phyloP scores from a whole-genome alignment of 2,113 vertebrate genomes.

The Merops nubicus region DNA sequence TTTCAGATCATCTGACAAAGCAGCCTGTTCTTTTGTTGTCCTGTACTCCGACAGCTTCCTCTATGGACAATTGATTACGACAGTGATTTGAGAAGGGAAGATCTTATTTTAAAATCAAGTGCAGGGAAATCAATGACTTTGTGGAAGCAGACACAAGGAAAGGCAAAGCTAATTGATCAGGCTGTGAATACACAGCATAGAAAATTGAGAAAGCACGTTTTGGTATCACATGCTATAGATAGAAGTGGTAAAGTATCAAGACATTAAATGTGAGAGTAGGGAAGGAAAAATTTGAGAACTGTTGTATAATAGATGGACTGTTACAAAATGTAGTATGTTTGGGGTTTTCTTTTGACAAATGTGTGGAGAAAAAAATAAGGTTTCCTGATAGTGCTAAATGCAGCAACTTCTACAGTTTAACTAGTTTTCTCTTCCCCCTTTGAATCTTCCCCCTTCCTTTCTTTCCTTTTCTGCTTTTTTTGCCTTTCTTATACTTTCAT shows the following conservation, averaged over 20 bases:
- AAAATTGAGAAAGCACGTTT: background rate
- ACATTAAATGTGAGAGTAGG: background rate
- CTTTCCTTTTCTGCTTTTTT: background rate
- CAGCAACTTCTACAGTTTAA: background rate
- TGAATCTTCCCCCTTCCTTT: accelerated
- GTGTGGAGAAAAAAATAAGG: background rate
- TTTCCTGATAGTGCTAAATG: background rate
- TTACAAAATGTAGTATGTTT: background rate
- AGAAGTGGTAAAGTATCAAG: background rate
- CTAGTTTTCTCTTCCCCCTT: too few species aligned
- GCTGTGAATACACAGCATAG: background rate
- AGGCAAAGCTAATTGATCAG: accelerated
- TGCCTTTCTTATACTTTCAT: background rate
- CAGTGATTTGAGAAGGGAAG: background rate
- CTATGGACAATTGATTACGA: background rate
- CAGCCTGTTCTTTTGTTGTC: background rate
- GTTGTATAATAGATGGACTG: background rate
- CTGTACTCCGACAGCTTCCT: background rate
- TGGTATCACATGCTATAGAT: accelerated
- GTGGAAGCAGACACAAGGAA: accelerated
- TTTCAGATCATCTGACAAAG: background rate
- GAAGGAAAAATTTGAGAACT: background rate
- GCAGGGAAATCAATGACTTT: background rate
- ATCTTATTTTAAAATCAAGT: background rate
- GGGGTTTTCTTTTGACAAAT: background rate